Evolutionary conservation across 2,113 vertebrate species (phyloP), one percentile per base, ranked within the genome.

Genomic region (Aldabrachelys gigantea): DNA sequence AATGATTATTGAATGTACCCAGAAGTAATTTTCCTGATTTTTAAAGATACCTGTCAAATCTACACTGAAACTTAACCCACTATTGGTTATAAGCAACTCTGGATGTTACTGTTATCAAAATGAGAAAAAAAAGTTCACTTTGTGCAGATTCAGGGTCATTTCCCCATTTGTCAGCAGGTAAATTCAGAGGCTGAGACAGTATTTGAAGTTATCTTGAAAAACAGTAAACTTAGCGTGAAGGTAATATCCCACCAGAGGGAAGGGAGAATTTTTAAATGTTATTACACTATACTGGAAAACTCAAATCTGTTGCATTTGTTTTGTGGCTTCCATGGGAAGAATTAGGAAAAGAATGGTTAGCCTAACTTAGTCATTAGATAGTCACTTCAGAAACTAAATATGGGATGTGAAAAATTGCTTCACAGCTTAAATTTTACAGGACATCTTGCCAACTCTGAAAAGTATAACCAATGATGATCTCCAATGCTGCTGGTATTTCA

Each of bases 231-330:
- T 21, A 21, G 19, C 19, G 19, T 53, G 52, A 53, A 8, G 52
- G 52, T 53, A 25, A 57, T 75, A 75, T 10, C 19, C 38, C 69
- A 41, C n/a, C 35, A 22, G 0, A 8, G 27, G 69, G 85, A 50
- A n/a, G 3, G 57, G 75, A 50, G 6, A 84, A 76, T 79, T 0
- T 0, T 59, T 44, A 85, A 11, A 72, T 31, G 89, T 4, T 59
- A 59, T 47, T 10, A 44, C 12, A 11, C 57, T 78, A 80, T 31
- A 90, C 82, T 91, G 85, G 24, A 44, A 27, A 14, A 47, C 21
- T 38, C 50, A 49, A 89, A 65, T 47, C 80, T 3, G 2, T 86
- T 89, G 35, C 17, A 10, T 38, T n/a, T 19, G 16, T n/a, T 13
- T 31, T 35, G 16, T 35, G 35, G 65, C 65, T 19, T 69, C 62